phyloP scores from a whole-genome alignment of 2,888 invertebrate species.

The Molorchus minor region DNA sequence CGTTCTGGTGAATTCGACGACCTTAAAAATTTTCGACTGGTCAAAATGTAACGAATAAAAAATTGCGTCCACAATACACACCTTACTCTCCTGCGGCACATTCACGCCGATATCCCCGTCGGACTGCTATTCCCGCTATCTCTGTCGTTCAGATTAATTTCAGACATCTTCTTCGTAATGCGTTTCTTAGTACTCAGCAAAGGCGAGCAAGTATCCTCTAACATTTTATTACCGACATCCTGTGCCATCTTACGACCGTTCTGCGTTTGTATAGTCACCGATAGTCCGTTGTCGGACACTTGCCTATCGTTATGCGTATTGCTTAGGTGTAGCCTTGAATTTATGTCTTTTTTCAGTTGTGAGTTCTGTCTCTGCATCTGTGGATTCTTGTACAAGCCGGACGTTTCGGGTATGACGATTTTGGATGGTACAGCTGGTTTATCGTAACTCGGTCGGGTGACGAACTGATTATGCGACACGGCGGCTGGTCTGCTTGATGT shows the following conservation, averaged over 20 bases:
- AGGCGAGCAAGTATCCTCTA: constrained; percentile 28
- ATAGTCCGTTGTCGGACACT: background rate
- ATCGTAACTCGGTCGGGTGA: constrained; percentile 35
- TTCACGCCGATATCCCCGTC: constrained; percentile 34
- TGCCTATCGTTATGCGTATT: background rate
- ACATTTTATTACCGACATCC: background rate
- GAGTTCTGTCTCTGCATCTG: constrained; percentile 11
- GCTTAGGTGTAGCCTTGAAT: constrained; percentile 21
- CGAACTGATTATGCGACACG: constrained; percentile 55
- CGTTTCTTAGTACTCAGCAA: constrained; percentile 44
- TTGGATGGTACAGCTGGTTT: constrained; percentile 38
- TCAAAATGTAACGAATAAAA: background rate
- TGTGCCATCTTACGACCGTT: background rate
- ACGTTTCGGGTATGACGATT: constrained; percentile 39
- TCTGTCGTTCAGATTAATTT: constrained; percentile 46
- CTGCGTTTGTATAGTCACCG: background rate
- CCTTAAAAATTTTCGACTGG: constrained; percentile 19
- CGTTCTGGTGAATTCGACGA: constrained; percentile 41
- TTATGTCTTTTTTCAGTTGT: constrained; percentile 14
- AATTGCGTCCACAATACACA: background rate
- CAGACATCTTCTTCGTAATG: constrained; percentile 49
- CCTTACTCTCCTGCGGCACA: constrained; percentile 18
- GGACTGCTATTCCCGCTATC: constrained; percentile 54
- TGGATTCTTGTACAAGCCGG: constrained; percentile 11
- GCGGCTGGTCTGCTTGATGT: constrained; percentile 48